phyloP scores from a whole-genome alignment of 1,140 invertebrate species.

The Temnothorax nylanderi region DNA sequence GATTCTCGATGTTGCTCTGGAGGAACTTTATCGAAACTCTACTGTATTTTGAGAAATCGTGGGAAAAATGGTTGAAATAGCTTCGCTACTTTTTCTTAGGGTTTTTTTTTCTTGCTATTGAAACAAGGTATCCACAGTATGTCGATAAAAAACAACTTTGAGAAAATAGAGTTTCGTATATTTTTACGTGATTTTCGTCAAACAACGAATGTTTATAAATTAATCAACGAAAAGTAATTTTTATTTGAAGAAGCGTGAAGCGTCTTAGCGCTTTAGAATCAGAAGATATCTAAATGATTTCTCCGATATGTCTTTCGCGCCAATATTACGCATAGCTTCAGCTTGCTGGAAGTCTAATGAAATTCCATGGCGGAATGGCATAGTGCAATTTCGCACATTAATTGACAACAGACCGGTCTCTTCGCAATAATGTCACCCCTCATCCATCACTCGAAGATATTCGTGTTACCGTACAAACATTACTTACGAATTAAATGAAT shows the following conservation, averaged over 20 bases:
- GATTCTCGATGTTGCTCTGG: conserved; percentile 46
- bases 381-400: conserved; percentile 56
- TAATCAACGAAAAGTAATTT: not conserved
- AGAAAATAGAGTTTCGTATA: not conserved
- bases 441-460: not conserved
- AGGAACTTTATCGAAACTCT: conserved; percentile 40
- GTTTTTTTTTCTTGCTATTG: not conserved
- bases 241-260: not conserved
- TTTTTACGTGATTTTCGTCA: not conserved
- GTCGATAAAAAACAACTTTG: not conserved
- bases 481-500: not conserved
- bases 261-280: not conserved
- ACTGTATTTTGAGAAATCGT: conserved; percentile 40
- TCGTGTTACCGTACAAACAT: not conserved
- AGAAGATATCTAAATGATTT: conserved; percentile 35
- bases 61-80: conserved; percentile 27
- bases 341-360: conserved; percentile 48
- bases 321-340: conserved; percentile 46
- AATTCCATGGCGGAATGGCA: conserved; percentile 40
- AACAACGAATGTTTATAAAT: not conserved
- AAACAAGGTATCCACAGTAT: not conserved
- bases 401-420: conserved; percentile 36
- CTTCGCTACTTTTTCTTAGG: not conserved
- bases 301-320: conserved; percentile 6
- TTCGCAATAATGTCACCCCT: conserved; percentile 30